Percentiles rank a stretch among this genome's conserved stretches.
phyloP scores from a whole-genome alignment of 2,113 vertebrate species.

The Corythornis vintsioides region DNA sequence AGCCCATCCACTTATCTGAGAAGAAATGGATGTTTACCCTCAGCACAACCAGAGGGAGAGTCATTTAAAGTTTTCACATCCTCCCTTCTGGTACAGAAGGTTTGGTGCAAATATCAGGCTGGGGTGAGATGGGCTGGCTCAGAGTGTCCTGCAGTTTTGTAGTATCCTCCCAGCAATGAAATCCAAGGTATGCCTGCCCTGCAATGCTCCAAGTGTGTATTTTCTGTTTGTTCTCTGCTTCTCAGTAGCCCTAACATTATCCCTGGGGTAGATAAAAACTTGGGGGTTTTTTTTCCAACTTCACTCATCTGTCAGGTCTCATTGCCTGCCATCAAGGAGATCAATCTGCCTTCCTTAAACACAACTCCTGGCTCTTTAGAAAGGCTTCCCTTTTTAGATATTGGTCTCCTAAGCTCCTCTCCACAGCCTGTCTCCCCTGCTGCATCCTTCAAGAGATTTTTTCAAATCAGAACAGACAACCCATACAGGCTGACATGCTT shows the following conservation, averaged over 20 bases:
- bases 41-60: not conserved
- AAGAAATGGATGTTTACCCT: not conserved
- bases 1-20: not conserved
- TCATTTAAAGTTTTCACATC: not conserved
- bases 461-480: slow-evolving; percentile 63
- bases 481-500: slow-evolving; percentile 37
- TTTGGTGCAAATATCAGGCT: not conserved
- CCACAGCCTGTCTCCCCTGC: slow-evolving; percentile 50
- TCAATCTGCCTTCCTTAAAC: slow-evolving; percentile 39
- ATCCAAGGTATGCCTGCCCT: not conserved
- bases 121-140: not conserved
- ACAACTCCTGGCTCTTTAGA: slow-evolving; percentile 10
- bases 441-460: slow-evolving; percentile 50
- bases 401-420: slow-evolving; percentile 23
- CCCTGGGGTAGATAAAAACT: not conserved
- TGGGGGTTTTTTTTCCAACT: not conserved
- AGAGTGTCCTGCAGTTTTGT: not conserved
- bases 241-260: not conserved
- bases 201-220: not conserved
- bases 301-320: slow-evolving; percentile 37
- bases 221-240: not conserved
- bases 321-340: slow-evolving; percentile 29
- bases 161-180: not conserved
- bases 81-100: not conserved
- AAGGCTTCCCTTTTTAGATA: slow-evolving; percentile 36